Evolutionary conservation across 2,113 vertebrate genomes (phyloP).

Genomic region (Microtus oregoni): DNA sequence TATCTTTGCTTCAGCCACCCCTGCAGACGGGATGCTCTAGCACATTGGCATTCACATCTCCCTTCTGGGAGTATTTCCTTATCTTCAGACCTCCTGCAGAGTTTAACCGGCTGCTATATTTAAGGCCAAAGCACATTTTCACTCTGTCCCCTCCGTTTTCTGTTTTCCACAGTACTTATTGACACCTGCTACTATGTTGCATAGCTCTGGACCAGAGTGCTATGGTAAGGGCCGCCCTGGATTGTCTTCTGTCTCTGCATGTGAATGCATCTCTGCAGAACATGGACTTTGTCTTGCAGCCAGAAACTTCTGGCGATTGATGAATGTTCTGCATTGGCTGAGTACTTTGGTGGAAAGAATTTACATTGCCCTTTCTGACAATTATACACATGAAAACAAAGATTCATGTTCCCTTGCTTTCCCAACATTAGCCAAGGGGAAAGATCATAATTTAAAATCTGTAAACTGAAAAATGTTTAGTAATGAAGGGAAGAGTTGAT

Average conservation of each 20-base stretch:
- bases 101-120: neutral
- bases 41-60: neutral
- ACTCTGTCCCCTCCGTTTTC: neutral
- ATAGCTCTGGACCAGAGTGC: neutral
- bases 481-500: too few relatives aligned
- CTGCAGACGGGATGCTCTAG: neutral
- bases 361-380: neutral
- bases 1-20: rapidly evolving
- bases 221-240: neutral
- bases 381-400: neutral
- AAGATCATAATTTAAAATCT: neutral
- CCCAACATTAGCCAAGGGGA: neutral
- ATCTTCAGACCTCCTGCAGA: neutral
- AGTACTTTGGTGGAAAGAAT: neutral
- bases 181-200: too few relatives aligned
- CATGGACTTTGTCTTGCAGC: neutral
- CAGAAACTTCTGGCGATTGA: neutral
- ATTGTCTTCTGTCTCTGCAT: rapidly evolving
- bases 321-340: neutral
- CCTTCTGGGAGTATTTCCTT: neutral
- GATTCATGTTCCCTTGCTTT: neutral
- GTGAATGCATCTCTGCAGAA: neutral
- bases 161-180: neutral
- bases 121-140: neutral
- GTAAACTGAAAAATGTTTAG: neutral